Conservation (phyloP, 2,888 invertebrate genomes). For the Onchidella celtica region DNA sequence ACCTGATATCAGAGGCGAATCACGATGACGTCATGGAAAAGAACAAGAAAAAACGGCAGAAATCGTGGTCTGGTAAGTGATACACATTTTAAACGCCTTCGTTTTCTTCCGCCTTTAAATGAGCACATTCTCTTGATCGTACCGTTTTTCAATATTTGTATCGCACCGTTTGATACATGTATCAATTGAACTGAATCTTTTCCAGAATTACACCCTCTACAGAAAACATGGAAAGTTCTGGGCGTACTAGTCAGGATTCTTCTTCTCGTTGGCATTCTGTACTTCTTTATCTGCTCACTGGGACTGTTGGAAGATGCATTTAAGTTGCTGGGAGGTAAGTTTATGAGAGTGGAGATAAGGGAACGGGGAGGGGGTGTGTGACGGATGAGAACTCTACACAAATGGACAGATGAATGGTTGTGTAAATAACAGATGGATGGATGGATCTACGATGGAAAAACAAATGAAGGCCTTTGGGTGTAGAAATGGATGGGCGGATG, state of each 20-base stretch:
- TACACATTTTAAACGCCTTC: background rate
- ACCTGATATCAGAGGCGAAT: background rate
- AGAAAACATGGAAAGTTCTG: conserved; percentile 51
- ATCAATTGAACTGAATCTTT: too few species aligned
- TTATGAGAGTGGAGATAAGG: background rate
- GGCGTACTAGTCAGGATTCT: conserved; percentile 64
- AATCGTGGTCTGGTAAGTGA: background rate
- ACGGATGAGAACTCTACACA: background rate
- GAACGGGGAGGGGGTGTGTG: background rate
- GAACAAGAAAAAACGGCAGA: background rate
- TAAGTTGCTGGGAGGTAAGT: conserved; percentile 70
- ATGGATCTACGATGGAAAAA: too few species aligned
- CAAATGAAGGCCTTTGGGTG: too few species aligned
- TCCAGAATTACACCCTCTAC: conserved; percentile 40
- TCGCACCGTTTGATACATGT: too few species aligned
- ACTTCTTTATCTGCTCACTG: conserved; percentile 74
- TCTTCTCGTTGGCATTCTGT: conserved; percentile 64
- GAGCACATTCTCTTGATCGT: too few species aligned
- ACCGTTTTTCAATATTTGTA: too few species aligned
- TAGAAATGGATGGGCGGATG: too few species aligned
- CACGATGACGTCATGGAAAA: background rate
- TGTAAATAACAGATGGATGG: background rate
- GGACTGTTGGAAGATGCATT: conserved; percentile 73
- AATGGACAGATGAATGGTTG: background rate
- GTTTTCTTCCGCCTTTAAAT: too few species aligned